Base-by-base conservation (phyloP, 2,797 vertebrate species). In the Crenuchus spilurus region DNA sequence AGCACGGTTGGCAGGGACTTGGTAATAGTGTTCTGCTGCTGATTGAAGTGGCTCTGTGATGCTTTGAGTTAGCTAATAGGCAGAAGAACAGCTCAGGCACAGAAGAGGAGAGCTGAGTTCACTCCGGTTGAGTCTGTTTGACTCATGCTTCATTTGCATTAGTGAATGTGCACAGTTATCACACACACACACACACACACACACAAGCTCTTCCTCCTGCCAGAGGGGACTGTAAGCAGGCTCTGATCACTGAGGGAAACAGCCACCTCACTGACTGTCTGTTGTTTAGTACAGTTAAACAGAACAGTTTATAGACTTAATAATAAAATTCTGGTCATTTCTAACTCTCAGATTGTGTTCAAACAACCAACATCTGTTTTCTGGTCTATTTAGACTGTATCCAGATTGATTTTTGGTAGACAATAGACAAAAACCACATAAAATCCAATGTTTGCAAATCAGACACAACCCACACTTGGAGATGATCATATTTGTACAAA, bases 1-100 rank as follows among this genome's bases (percentile, higher is more conserved):
- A 66, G 44, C 6, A 7, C 18, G 5, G 28, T 20, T 24, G 57
- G 44, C 41, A 37, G 52, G 44, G 30, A 68, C 44, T 62, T 30
- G 37, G 49, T 13, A 65, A 57, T 55, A 10, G 49, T 55, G 39
- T 70, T 46, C 52, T 41, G n/a, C 6, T 44, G 61, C 35, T 61
- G 28, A 74, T 28, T 74, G 52, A 66, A 74, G 51, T 70, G 35
- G 1, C 31, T 55, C 33, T 58, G 14, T 42, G 55, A 71, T 70
- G 67, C 62, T n/a, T 18, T 46, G 61, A 72, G 55, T 60, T 28
- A 49, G 33, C 35, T 72, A 67, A 72, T 67, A 37, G 18, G 46
- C 22, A 52, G 51, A 33, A 46, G 22, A 62, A 35, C 16, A 9
- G 58, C 30, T n/a, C 48, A 63, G n/a, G n/a, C n/a, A n/a, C n/a